Percentiles rank a stretch among this genome's conserved stretches.
Evolutionary conservation across 2,113 vertebrate species (phyloP).

Genomic region (Heterotis niloticus): DNA sequence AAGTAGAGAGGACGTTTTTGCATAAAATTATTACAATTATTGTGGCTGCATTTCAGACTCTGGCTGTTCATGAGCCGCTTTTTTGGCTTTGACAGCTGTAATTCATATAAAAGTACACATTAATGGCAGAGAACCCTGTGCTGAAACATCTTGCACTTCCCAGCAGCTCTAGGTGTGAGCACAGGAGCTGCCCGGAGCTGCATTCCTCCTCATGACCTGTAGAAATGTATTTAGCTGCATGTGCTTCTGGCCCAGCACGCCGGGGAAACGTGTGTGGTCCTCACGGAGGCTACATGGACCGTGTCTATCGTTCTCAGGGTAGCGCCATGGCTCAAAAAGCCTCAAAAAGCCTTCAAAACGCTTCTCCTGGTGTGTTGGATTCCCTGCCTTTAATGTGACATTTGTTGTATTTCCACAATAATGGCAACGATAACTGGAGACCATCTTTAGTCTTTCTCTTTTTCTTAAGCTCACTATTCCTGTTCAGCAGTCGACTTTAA

Average conservation of each 20-base stretch:
- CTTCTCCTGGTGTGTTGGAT: constrained; percentile 6
- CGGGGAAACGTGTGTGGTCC: constrained; percentile 3
- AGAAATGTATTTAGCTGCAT: neutral
- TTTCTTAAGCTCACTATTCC: neutral
- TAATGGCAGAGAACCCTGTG: no score
- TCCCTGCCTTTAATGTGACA: neutral
- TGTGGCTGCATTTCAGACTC: no score
- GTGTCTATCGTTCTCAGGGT: neutral
- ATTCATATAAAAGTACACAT: no score
- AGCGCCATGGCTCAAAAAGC: neutral
- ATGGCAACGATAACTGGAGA: neutral
- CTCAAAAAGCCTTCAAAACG: constrained; percentile 11
- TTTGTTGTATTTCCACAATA: constrained; percentile 15
- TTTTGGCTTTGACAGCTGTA: no score
- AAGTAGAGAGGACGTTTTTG: no score
- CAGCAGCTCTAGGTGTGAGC: no score
- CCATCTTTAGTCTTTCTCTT: neutral
- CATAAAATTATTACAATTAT: no score
- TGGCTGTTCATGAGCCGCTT: no score
- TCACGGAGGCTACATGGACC: neutral
- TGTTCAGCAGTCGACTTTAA: constrained; percentile 12
- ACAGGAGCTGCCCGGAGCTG: no score
- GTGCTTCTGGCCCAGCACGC: neutral
- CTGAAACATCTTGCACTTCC: no score
- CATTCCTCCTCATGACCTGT: neutral